Percentiles rank a stretch among this genome's conserved stretches.
Evolutionary conservation across 1,140 invertebrate species (phyloP).

Genomic region (Steinernema feltiae): DNA sequence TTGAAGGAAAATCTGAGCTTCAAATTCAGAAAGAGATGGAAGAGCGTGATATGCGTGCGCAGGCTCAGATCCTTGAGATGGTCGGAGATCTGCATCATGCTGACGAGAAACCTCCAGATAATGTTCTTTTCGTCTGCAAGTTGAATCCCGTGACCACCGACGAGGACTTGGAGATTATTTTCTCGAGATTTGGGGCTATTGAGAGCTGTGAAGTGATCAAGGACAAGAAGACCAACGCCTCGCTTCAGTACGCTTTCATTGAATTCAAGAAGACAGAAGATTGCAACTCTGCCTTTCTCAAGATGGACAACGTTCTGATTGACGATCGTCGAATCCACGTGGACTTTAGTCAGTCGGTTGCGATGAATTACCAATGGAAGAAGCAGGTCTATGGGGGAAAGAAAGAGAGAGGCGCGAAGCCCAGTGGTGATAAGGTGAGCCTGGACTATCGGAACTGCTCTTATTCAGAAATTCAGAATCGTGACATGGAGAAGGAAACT

Average conservation of each 20-base stretch:
- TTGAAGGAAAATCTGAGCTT: slow-evolving; percentile 71
- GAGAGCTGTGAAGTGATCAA: slow-evolving; percentile 91
- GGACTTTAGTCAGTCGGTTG: slow-evolving; percentile 95
- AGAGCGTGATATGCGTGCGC: slow-evolving; percentile 84
- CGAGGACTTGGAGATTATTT: slow-evolving; percentile 95
- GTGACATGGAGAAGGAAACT: background rate
- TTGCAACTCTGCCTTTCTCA: slow-evolving; percentile 97
- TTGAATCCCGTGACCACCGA: slow-evolving; percentile 97
- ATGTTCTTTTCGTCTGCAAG: slow-evolving; percentile 98
- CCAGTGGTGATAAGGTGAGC: background rate
- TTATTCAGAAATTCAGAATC: background rate
- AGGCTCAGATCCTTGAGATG: slow-evolving; percentile 95
- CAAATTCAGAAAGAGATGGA: slow-evolving; percentile 82
- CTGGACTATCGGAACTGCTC: background rate
- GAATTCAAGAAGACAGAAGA: slow-evolving; percentile 86
- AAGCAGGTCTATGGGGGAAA: slow-evolving; percentile 21
- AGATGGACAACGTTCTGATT: slow-evolving; percentile 99
- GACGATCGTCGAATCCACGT: slow-evolving; percentile 97
- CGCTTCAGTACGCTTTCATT: slow-evolving; percentile 97
- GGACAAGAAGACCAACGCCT: slow-evolving; percentile 84
- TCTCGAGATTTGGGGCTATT: slow-evolving; percentile 89
- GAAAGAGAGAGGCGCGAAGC: background rate
- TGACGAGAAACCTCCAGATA: slow-evolving; percentile 94
- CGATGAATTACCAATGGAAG: slow-evolving; percentile 55
- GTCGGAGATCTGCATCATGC: slow-evolving; percentile 94